These are phyloP conservation scores for Aleiodes testaceus DNA, from an alignment of 2,888 invertebrate species.

Conservation along the genomic window DNA sequence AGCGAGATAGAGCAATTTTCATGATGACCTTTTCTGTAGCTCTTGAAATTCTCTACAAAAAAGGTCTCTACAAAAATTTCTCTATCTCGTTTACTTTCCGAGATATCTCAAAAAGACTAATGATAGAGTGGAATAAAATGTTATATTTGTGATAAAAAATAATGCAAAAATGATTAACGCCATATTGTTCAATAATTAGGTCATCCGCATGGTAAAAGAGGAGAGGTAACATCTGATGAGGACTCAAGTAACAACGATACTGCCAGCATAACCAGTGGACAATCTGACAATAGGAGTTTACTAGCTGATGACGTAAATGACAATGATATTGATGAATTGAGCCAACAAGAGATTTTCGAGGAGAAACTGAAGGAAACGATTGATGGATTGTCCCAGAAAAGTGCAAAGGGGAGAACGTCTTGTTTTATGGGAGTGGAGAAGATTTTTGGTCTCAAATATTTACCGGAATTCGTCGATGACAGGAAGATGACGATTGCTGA, in stretches of 20 bases:
- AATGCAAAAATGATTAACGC: constrained; percentile 38
- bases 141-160: too few relatives aligned
- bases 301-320: constrained; percentile 75
- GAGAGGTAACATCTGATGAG: constrained; percentile 83
- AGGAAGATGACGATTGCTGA: constrained; percentile 88
- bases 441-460: constrained; percentile 84
- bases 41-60: too few relatives aligned
- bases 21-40: too few relatives aligned
- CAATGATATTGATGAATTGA: constrained; percentile 76
- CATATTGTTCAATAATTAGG: constrained; percentile 50
- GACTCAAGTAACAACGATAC: constrained; percentile 85
- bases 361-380: constrained; percentile 91
- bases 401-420: constrained; percentile 85
- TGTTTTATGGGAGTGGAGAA: constrained; percentile 83
- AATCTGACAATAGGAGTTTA: constrained; percentile 83
- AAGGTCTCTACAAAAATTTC: too few relatives aligned
- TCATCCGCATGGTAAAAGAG: constrained; percentile 71
- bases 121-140: too few relatives aligned
- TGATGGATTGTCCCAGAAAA: constrained; percentile 92
- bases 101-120: too few relatives aligned
- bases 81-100: too few relatives aligned
- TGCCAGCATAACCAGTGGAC: constrained; percentile 85
- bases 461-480: constrained; percentile 84
- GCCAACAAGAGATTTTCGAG: constrained; percentile 84
- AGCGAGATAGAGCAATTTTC: too few relatives aligned